Conservation (phyloP, 64 coral and sea anemone genomes). For the Montipora foliosa region DNA sequence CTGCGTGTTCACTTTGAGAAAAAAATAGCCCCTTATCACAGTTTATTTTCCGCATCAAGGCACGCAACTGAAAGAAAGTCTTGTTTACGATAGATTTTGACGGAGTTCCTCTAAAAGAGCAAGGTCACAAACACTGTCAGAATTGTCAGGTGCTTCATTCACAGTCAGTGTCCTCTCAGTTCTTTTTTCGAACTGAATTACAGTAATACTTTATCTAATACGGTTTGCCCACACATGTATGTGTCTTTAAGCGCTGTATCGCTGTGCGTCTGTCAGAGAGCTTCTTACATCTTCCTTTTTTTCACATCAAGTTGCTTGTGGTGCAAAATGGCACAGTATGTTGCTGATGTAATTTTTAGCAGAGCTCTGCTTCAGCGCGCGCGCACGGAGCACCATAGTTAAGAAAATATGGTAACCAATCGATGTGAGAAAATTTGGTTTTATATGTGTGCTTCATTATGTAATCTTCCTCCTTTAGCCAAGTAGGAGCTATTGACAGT, state of each 20-base stretch:
- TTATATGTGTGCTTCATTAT: too few relatives aligned
- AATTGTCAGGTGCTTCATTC: not conserved
- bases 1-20: not conserved
- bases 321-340: slow-evolving; percentile 5
- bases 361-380: too few relatives aligned
- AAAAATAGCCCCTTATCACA: not conserved
- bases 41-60: not conserved
- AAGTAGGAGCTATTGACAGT: too few relatives aligned
- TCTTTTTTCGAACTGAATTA: not conserved
- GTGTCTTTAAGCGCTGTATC: not conserved
- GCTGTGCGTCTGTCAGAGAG: not conserved
- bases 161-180: not conserved
- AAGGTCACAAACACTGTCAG: not conserved
- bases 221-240: not conserved
- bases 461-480: too few relatives aligned
- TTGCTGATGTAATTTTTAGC: slow-evolving; percentile 3
- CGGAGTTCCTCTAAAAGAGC: not conserved
- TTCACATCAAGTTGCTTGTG: not conserved
- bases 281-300: not conserved
- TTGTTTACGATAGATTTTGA: too few relatives aligned
- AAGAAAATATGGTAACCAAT: too few relatives aligned
- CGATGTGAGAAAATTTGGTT: too few relatives aligned
- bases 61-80: not conserved
- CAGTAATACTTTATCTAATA: not conserved
- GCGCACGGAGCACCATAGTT: too few relatives aligned